Percentiles rank a stretch among this genome's conserved stretches.
Conservation (phyloP, 2,797 vertebrate genomes). For the Meriones psammophilus region DNA sequence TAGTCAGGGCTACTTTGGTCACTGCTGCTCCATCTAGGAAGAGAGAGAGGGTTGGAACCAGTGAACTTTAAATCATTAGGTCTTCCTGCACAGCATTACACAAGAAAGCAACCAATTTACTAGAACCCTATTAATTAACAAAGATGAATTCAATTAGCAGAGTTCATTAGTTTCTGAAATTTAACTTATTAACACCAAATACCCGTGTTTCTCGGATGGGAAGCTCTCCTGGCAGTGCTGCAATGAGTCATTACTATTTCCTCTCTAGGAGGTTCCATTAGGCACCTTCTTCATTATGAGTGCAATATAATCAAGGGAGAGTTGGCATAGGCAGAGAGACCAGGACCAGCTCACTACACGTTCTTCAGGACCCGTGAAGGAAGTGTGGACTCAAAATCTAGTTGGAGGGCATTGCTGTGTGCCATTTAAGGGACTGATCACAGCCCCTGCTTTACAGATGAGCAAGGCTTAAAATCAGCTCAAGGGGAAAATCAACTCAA, state of each 20-base stretch:
- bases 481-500: constrained; percentile 8
- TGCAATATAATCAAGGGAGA: constrained; percentile 77
- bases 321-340: constrained; percentile 52
- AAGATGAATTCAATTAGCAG: constrained; percentile 79
- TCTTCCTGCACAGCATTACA: constrained; percentile 76
- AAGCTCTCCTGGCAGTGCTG: constrained; percentile 81
- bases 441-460: constrained; percentile 31
- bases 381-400: constrained; percentile 35
- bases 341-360: constrained; percentile 57
- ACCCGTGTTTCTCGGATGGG: constrained; percentile 81
- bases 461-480: neutral
- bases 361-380: constrained; percentile 60
- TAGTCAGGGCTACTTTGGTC: constrained; percentile 46
- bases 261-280: constrained; percentile 83
- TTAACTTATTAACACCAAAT: constrained; percentile 83
- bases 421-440: neutral
- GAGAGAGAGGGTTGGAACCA: constrained; percentile 54
- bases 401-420: neutral
- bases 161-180: constrained; percentile 82
- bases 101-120: constrained; percentile 79
- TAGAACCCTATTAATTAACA: constrained; percentile 72
- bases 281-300: constrained; percentile 80
- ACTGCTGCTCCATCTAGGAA: constrained; percentile 44
- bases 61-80: constrained; percentile 73
- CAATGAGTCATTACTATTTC: constrained; percentile 81